Percentiles rank a stretch among this genome's conserved stretches.
Conservation (phyloP, 2,888 invertebrate species). For the Tachina grossa region DNA sequence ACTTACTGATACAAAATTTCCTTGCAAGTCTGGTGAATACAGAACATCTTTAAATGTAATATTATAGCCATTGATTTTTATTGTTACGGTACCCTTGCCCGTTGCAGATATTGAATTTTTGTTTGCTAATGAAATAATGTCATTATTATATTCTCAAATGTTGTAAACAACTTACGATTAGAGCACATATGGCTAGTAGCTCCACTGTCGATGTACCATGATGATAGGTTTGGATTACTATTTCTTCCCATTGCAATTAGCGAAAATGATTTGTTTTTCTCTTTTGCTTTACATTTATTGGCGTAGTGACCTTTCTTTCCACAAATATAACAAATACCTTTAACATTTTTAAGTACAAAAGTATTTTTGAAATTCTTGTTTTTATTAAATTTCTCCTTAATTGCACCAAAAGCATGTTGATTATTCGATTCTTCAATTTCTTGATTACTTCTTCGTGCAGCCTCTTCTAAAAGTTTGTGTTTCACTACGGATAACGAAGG, state of each 20-base stretch:
- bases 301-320: neutral
- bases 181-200: neutral
- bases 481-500: conserved; percentile 49
- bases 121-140: conserved; percentile 6
- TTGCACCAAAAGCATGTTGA: neutral
- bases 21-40: conserved; percentile 53
- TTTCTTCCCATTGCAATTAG: conserved; percentile 30
- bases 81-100: conserved; percentile 12
- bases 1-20: conserved; percentile 58
- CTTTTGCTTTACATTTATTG: neutral
- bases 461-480: conserved; percentile 58
- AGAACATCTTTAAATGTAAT: conserved; percentile 34
- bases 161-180: neutral
- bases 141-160: conserved; percentile 1
- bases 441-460: conserved; percentile 5
- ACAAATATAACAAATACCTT: neutral
- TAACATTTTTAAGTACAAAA: neutral
- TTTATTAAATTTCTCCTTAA: neutral
- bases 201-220: neutral
- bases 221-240: neutral
- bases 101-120: neutral
- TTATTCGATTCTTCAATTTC: neutral
- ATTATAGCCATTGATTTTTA: conserved; percentile 24
- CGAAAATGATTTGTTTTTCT: conserved; percentile 3
- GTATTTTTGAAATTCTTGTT: neutral